Percentiles rank a stretch among this genome's conserved stretches.
Conservation (phyloP, 2,797 vertebrate genomes). For the Malurus leucopterus region DNA sequence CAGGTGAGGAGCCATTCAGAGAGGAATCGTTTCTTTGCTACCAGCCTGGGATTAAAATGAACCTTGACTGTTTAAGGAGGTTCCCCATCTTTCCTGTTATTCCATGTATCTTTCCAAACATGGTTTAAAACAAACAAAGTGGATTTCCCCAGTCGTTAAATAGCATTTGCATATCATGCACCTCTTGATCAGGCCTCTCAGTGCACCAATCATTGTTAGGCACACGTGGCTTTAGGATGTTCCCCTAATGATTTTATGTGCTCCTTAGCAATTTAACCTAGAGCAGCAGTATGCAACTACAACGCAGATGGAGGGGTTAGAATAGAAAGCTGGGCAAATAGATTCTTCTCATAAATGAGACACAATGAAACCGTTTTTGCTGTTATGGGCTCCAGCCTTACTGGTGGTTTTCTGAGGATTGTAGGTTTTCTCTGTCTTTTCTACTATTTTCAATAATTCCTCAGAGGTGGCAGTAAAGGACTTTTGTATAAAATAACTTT, state of each 20-base stretch:
- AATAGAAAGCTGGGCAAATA: not conserved
- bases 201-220: not conserved
- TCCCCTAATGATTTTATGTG: not conserved
- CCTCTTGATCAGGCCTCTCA: not conserved
- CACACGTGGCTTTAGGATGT: not conserved
- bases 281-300: not conserved
- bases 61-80: not conserved
- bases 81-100: not conserved
- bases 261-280: not conserved
- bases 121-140: not conserved
- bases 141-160: not conserved
- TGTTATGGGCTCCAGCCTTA: not conserved
- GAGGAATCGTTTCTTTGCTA: not conserved
- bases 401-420: not conserved
- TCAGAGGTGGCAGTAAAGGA: not conserved
- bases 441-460: not conserved
- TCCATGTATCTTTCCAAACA: not conserved
- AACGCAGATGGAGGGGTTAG: not conserved
- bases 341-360: not conserved
- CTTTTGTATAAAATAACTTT: not conserved
- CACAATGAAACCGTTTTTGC: not conserved
- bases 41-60: not conserved
- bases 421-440: not conserved
- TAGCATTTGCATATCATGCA: not conserved
- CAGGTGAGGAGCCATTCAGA: not conserved